Base-by-base conservation (phyloP, 2,797 vertebrate genomes). In the Darevskia mixta region DNA sequence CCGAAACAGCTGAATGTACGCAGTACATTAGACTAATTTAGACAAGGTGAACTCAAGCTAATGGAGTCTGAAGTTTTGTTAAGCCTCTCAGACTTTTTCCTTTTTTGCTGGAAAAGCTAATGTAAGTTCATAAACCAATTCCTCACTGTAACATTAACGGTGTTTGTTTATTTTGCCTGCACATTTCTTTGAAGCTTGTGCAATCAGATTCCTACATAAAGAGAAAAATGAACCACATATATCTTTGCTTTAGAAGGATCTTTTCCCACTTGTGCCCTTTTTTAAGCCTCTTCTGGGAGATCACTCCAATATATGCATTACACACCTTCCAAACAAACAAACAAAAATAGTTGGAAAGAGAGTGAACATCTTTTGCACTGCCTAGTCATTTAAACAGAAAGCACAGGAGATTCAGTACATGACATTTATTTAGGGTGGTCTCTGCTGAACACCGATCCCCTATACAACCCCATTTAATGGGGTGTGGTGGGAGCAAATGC, bases 191-290 rank as follows among this genome's bases (percentile, higher is more conserved):
- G 2, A 86, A 9, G 9, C n/a, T 84, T 15, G 29, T 5, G 10
- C 32, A 75, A 55, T 0, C 58, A 66, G 67, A 84, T 84, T 79
- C 64, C 41, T 88, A 32, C 17, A 78, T 1, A 84, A 10, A 43
- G 71, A n/a, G 1, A 23, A 8, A 27, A 78, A 43, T 86, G 10
- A 72, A 87, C 45, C 84, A 0, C 64, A 25, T 81, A 55, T 80
- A 78, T 11, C 17, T 86, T 88, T 87, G 58, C 2, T 61, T 92
- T 88, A 85, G 29, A 86, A 91, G 87, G 87, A 41, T 89, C 41
- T 79, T 78, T 86, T 64, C 1, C 3, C 15, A 8, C 73, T 17
- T 55, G 17, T 49, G 18, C 41, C 66, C 1, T 38, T 76, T 84
- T 83, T 35, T 55, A 1, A n/a, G 23, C 0, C 0, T 35, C 61